phyloP scores from a whole-genome alignment of 2,888 invertebrate genomes.

The Galerucella pusilla region DNA sequence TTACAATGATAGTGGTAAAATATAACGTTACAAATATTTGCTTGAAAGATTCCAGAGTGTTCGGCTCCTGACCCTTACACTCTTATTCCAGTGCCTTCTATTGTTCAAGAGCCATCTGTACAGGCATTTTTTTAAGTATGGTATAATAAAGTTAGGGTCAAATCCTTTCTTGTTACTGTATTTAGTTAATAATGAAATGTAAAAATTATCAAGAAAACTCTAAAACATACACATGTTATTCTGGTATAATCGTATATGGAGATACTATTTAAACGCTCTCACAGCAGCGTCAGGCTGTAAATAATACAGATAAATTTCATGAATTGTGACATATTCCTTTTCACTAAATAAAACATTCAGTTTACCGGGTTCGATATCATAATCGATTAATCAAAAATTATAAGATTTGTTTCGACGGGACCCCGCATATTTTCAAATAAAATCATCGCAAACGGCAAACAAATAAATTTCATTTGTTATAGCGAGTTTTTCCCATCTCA shows the following conservation, averaged over 20 bases:
- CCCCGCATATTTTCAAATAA: slow-evolving; percentile 41
- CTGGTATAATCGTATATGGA: background rate
- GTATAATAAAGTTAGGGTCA: too few species aligned
- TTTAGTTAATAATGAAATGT: too few species aligned
- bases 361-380: slow-evolving; percentile 15
- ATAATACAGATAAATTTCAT: slow-evolving; percentile 17
- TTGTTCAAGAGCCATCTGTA: too few species aligned
- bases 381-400: slow-evolving; percentile 34
- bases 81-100: too few species aligned
- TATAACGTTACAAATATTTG: too few species aligned
- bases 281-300: background rate
- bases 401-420: slow-evolving; percentile 33
- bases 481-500: slow-evolving; percentile 41
- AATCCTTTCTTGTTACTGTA: too few species aligned
- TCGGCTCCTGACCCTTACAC: too few species aligned
- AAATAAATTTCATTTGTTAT: slow-evolving; percentile 44
- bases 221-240: background rate
- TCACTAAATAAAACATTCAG: slow-evolving; percentile 26
- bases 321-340: slow-evolving; percentile 13
- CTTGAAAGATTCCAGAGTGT: too few species aligned
- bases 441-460: slow-evolving; percentile 43
- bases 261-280: background rate
- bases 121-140: too few species aligned
- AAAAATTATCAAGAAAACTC: background rate
- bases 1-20: too few species aligned